These are phyloP conservation scores for Mus musculus DNA, from an alignment of 2,113 vertebrate genomes.

Conservation along the genomic window GRCm39 chr1:37999001-37999500, in stretches of 20 bases:
- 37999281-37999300: not conserved
- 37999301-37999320: not conserved
- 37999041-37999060: not conserved
- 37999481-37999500: no score
- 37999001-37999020: no score
- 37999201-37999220: fast-evolving
- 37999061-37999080: not conserved
- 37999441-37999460: not conserved
- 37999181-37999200: fast-evolving
- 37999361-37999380: not conserved
- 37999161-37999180: fast-evolving
- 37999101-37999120: not conserved
- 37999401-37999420: not conserved
- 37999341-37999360: not conserved
- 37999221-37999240: not conserved
- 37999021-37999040: not conserved
- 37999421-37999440: not conserved
- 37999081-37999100: not conserved
- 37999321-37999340: not conserved
- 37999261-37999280: fast-evolving
- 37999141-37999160: fast-evolving
- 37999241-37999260: fast-evolving
- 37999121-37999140: not conserved
- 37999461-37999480: no score
- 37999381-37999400: not conserved